These are phyloP conservation scores for Tillus elongatus DNA, from an alignment of 2,888 invertebrate genomes.

Conservation along the genomic window DNA sequence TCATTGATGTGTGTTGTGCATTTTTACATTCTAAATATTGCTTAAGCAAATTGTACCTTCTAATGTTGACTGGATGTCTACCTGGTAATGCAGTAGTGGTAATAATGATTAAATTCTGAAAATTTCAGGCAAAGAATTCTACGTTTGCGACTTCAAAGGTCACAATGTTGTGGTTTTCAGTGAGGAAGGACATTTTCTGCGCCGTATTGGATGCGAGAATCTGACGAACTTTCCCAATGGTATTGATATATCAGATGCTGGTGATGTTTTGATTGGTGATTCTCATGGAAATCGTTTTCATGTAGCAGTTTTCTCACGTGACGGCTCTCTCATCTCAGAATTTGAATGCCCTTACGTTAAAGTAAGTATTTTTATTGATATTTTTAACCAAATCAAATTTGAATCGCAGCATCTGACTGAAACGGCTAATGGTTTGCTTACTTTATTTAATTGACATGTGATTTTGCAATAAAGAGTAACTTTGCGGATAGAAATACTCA, in stretches of 20 bases:
- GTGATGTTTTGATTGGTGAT: slow-evolving; percentile 93
- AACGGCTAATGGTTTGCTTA: too few species aligned
- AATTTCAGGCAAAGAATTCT: slow-evolving; percentile 74
- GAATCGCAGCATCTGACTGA: not conserved
- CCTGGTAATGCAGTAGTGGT: not conserved
- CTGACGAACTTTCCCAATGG: slow-evolving; percentile 97
- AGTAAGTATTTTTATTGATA: slow-evolving; percentile 46
- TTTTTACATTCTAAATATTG: too few species aligned
- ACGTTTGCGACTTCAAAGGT: slow-evolving; percentile 96
- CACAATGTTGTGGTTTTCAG: slow-evolving; percentile 95
- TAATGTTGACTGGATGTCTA: too few species aligned
- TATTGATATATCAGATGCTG: slow-evolving; percentile 94
- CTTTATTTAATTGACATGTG: too few species aligned
- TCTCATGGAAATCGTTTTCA: slow-evolving; percentile 97
- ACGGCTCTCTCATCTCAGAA: slow-evolving; percentile 78
- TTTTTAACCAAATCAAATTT: not conserved
- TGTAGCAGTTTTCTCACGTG: slow-evolving; percentile 88
- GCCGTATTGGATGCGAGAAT: slow-evolving; percentile 90
- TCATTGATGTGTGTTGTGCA: too few species aligned
- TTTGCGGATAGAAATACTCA: too few species aligned
- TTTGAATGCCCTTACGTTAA: slow-evolving; percentile 97
- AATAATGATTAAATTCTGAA: slow-evolving; percentile 7
- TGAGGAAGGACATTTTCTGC: slow-evolving; percentile 82
- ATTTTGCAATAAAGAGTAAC: too few species aligned
- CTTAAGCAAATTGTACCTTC: too few species aligned